Evolutionary conservation across 1,140 invertebrate genomes (phyloP), one percentile per base, ranked within the genome.

Genomic region (Chelonus insularis): DNA sequence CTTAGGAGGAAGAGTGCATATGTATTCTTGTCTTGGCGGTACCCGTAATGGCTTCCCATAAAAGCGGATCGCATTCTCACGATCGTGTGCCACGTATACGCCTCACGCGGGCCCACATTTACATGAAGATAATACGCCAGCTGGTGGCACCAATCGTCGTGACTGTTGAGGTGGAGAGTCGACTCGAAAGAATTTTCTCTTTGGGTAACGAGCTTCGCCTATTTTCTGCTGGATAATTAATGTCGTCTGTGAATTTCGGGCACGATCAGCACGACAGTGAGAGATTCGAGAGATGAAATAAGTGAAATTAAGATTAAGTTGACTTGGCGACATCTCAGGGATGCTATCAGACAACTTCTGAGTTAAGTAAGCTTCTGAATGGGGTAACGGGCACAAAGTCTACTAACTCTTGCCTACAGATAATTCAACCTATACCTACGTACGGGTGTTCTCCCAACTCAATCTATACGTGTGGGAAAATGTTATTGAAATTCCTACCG

Each of bases 401-500:
- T 29, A n/a, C n/a, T n/a, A n/a, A n/a, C n/a, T n/a, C n/a, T n/a
- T n/a, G n/a, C n/a, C n/a, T n/a, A n/a, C n/a, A n/a, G n/a, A n/a
- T n/a, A n/a, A n/a, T n/a, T n/a, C n/a, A n/a, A n/a, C n/a, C n/a
- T n/a, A n/a, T n/a, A n/a, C n/a, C n/a, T n/a, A 47, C 25, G 25
- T 36, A 41, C 12, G 47, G 4, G 34, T 29, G 18, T 47, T 29
- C 3, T 7, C 3, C 25, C 25, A 29, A 29, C 25, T 4, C 3
- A 29, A 29, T 29, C 8, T 41, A 55, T 57, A 55, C 57, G 62
- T 67, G 63, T 71, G 70, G 71, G 72, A 72, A 69, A 72, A 70
- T 67, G 57, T 64, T 66, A 70, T 68, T 64, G 57, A 67, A 66
- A 65, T 68, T 68, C 57, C 62, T 64, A 61, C 41, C 57, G 64